Conservation (phyloP, 1,140 invertebrate genomes). For the Leptopilina boulardi region DNA sequence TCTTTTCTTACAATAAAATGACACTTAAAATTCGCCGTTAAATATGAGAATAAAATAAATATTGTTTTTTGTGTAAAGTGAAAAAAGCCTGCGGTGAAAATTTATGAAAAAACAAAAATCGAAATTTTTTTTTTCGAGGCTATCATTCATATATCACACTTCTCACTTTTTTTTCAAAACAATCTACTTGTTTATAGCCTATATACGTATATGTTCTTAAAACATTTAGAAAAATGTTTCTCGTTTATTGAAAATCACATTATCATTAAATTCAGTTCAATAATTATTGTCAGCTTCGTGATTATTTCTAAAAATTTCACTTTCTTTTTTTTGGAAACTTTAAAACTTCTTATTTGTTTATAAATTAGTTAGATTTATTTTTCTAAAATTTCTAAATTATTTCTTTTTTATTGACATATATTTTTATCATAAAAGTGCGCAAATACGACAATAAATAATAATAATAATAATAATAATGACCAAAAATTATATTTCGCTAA, state of each 20-base stretch:
- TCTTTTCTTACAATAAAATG: too few species aligned
- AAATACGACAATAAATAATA: neutral
- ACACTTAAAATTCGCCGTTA: too few species aligned
- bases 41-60: too few species aligned
- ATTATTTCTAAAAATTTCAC: neutral
- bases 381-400: neutral
- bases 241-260: neutral
- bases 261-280: neutral
- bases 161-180: neutral
- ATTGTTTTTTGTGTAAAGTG: too few species aligned
- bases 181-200: neutral
- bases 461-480: too few species aligned
- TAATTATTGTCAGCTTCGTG: neutral
- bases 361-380: neutral
- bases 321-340: neutral
- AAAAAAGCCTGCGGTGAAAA: too few species aligned
- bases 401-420: neutral
- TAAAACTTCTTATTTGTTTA: neutral
- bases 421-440: neutral
- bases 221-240: neutral
- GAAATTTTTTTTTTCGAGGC: neutral
- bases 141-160: neutral
- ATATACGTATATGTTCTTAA: neutral
- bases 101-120: too few species aligned
- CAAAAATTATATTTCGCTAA: neutral